Percentiles rank a stretch among this genome's conserved stretches.
These are phyloP conservation scores for Limenitis arthemis DNA, from an alignment of 2,888 invertebrate species.

Conservation along the genomic window DNA sequence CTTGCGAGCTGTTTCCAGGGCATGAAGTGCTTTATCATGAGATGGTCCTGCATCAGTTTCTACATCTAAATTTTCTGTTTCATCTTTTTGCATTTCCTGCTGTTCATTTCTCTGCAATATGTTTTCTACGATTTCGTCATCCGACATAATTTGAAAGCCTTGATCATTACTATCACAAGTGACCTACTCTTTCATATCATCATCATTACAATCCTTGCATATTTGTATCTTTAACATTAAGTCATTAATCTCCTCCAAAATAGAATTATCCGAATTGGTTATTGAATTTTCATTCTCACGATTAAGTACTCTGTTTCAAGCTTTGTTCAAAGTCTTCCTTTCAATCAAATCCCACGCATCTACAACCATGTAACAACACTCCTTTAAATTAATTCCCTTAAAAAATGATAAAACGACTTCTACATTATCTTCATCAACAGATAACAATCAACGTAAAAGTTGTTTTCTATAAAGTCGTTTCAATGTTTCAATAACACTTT, in stretches of 20 bases:
- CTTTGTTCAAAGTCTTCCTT: conserved; percentile 16
- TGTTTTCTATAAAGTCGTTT: conserved; percentile 27
- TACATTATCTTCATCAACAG: conserved; percentile 17
- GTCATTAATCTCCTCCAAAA: conserved; percentile 20
- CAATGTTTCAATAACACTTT: conserved; percentile 24
- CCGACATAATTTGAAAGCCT: neutral
- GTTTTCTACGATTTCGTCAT: neutral
- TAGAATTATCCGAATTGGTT: conserved; percentile 18
- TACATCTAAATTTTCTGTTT: conserved; percentile 15
- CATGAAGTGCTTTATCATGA: conserved; percentile 22
- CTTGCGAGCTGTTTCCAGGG: conserved; percentile 23
- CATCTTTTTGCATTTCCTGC: neutral
- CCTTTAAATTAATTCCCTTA: conserved; percentile 22
- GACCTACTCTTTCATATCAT: neutral
- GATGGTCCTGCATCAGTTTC: conserved; percentile 21
- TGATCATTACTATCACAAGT: neutral
- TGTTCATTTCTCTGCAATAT: neutral
- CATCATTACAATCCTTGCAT: neutral
- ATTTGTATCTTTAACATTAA: conserved; percentile 5
- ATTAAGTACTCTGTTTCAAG: conserved; percentile 20
- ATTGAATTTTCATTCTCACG: conserved; percentile 12
- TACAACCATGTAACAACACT: conserved; percentile 23
- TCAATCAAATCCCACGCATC: conserved; percentile 20
- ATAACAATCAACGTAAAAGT: conserved; percentile 20
- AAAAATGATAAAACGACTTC: conserved; percentile 14